These are phyloP conservation scores for Acyrthosiphon pisum DNA, from an alignment of 1,140 invertebrate genomes.

Conservation along the genomic window DNA sequence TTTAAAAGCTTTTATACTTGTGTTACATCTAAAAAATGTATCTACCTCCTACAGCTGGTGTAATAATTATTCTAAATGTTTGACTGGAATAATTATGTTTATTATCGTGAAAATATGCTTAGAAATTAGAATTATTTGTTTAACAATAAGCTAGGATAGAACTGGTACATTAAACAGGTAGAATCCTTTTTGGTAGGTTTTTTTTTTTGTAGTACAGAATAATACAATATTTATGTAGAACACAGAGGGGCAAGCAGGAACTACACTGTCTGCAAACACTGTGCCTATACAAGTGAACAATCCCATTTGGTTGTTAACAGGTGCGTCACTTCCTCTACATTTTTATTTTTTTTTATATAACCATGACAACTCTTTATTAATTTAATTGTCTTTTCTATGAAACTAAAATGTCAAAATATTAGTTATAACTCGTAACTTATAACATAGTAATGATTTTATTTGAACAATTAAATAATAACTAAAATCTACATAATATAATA, in stretches of 20 bases:
- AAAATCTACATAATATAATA: neutral
- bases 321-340: constrained; percentile 42
- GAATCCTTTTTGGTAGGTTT: neutral
- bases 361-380: constrained; percentile 37
- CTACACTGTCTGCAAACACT: constrained; percentile 46
- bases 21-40: neutral
- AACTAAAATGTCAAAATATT: neutral
- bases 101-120: neutral
- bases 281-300: neutral
- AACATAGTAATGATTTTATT: neutral
- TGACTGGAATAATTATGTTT: neutral
- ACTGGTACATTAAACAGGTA: neutral
- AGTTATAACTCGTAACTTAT: neutral
- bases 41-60: neutral
- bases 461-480: neutral
- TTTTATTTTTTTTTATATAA: constrained; percentile 1
- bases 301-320: constrained; percentile 44
- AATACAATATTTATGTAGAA: constrained; percentile 10
- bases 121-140: neutral
- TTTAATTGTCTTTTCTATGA: constrained; percentile 21
- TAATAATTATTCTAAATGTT: constrained; percentile 16
- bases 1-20: neutral
- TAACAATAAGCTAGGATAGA: neutral
- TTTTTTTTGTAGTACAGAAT: neutral
- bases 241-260: constrained; percentile 11